These are phyloP conservation scores for Spheniscus humboldti DNA, from an alignment of 2,797 vertebrate species.

Conservation along the genomic window DNA sequence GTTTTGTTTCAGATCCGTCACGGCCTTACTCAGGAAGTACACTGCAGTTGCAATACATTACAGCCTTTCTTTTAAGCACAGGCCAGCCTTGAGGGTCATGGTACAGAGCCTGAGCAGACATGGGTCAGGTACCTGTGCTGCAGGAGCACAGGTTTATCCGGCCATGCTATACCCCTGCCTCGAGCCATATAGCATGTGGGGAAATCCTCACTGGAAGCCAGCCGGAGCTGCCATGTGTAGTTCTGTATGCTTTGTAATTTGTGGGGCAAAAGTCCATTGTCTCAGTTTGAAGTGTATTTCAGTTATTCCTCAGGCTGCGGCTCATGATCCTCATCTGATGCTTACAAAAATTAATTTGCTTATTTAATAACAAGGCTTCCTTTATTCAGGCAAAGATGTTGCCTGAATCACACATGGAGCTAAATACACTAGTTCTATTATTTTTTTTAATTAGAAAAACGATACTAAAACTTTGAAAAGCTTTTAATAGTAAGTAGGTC, in stretches of 20 bases:
- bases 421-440: background rate
- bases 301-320: background rate
- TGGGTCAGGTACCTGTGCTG: background rate
- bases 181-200: accelerated
- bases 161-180: background rate
- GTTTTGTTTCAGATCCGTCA: too few relatives aligned
- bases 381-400: background rate
- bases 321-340: background rate
- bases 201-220: background rate
- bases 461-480: background rate
- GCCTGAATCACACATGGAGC: accelerated
- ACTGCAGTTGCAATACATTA: accelerated
- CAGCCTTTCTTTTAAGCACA: background rate
- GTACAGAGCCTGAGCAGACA: background rate
- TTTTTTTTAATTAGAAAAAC: background rate
- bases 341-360: background rate
- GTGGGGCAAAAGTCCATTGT: background rate
- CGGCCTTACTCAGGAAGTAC: accelerated
- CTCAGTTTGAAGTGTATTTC: background rate
- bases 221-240: accelerated
- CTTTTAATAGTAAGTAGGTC: background rate
- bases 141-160: accelerated
- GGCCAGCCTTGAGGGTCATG: too few relatives aligned
- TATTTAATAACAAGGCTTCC: background rate
- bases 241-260: background rate